Conservation (phyloP, 2,888 invertebrate species). For the Tricholauxania praeusta region DNA sequence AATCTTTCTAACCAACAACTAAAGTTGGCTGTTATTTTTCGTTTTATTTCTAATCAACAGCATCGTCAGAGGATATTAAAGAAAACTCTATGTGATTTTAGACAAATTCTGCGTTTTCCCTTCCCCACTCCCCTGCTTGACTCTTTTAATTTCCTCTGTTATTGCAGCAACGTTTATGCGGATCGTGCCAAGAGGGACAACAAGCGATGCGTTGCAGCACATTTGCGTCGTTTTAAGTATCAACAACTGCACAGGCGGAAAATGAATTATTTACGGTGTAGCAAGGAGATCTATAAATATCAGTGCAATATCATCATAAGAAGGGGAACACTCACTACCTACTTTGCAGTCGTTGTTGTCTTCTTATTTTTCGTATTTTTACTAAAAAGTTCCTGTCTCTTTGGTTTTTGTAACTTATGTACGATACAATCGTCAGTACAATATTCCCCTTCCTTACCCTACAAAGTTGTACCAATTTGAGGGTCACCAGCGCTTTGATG, state of each 20-base stretch:
- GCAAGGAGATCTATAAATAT: background rate
- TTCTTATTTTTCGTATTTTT: too few relatives aligned
- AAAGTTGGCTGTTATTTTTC: background rate
- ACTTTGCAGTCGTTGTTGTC: background rate
- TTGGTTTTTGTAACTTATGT: too few relatives aligned
- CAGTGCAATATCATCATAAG: background rate
- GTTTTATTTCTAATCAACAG: background rate
- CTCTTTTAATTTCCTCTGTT: too few relatives aligned
- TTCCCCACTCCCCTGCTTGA: background rate
- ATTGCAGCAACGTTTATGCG: too few relatives aligned
- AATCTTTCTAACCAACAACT: too few relatives aligned
- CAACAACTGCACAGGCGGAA: conserved; percentile 16
- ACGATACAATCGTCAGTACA: too few relatives aligned
- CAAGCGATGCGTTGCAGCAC: conserved; percentile 11
- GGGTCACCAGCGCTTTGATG: conserved; percentile 13
- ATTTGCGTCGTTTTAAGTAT: conserved; percentile 11
- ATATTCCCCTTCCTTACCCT: too few relatives aligned
- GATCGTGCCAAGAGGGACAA: background rate
- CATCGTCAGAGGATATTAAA: background rate
- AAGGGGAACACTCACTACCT: background rate
- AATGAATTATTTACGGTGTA: conserved; percentile 29
- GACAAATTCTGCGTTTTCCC: background rate
- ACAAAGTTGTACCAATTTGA: background rate
- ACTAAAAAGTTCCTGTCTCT: too few relatives aligned
- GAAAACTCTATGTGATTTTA: background rate